A percentile compares a stretch with the other conserved stretches of the same genome.
These are phyloP conservation scores for Icerya purchasi DNA, from an alignment of 2,888 invertebrate species.

Conservation along the genomic window DNA sequence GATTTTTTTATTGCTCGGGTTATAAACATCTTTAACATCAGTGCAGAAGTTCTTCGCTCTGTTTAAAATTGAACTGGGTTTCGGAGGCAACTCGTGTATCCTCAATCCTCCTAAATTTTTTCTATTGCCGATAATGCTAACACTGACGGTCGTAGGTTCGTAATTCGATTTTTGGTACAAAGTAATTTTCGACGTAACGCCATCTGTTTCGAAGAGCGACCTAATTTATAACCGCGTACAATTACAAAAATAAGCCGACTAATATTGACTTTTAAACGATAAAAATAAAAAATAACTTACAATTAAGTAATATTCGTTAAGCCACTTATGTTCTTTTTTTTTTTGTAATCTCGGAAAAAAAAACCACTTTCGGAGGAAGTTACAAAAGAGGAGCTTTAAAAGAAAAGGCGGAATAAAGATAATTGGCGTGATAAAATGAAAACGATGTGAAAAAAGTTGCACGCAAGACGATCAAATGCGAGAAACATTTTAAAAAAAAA, in stretches of 20 bases:
- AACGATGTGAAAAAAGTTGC: too few species aligned
- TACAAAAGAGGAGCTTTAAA: not conserved
- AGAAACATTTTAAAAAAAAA: too few species aligned
- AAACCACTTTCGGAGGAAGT: too few species aligned
- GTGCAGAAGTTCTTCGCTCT: conserved; percentile 31
- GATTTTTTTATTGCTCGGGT: conserved; percentile 36
- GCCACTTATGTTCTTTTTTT: too few species aligned
- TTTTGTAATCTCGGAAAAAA: too few species aligned
- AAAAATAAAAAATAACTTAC: conserved; percentile 9
- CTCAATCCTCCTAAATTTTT: conserved; percentile 29
- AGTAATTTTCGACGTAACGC: conserved; percentile 56
- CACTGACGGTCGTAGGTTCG: conserved; percentile 53
- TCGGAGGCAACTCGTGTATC: conserved; percentile 47
- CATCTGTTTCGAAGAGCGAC: conserved; percentile 47
- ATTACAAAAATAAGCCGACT: too few species aligned
- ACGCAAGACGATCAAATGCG: too few species aligned
- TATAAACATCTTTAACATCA: conserved; percentile 50
- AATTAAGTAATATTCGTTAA: too few species aligned
- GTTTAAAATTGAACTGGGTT: conserved; percentile 28
- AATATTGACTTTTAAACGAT: too few species aligned
- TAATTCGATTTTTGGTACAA: conserved; percentile 61
- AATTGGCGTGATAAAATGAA: too few species aligned
- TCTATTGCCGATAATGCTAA: conserved; percentile 27
- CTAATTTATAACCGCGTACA: too few species aligned
- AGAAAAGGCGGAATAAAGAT: not conserved